A percentile compares a stretch with the other conserved stretches of the same genome.
Conservation (phyloP, 2,888 invertebrate species). For the Uloborus plumipes region DNA sequence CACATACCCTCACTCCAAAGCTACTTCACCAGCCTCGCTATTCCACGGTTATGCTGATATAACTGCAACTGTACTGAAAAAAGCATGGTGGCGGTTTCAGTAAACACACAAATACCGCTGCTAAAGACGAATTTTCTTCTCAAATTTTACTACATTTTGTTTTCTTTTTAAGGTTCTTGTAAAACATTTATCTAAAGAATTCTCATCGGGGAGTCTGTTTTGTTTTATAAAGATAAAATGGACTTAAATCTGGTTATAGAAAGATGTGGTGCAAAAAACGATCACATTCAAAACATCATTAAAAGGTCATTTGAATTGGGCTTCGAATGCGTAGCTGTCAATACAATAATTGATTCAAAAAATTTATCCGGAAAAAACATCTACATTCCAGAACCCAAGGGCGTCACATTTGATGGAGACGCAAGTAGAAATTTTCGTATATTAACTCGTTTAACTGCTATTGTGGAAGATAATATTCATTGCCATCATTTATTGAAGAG, state of each 20-base stretch:
- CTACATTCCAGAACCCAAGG: conserved; percentile 41
- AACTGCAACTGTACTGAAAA: too few relatives aligned
- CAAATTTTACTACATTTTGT: too few relatives aligned
- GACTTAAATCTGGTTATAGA: conserved; percentile 40
- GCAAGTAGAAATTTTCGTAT: conserved; percentile 21
- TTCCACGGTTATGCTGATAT: too few relatives aligned
- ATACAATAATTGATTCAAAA: conserved; percentile 39
- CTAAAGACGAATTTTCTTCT: too few relatives aligned
- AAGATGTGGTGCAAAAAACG: background rate
- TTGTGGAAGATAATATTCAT: conserved; percentile 43
- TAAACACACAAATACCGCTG: too few relatives aligned
- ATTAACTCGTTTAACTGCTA: conserved; percentile 41
- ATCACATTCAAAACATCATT: conserved; percentile 6
- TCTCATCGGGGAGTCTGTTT: too few relatives aligned
- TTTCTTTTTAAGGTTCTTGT: too few relatives aligned
- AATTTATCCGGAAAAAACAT: conserved; percentile 40
- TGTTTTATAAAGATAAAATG: conserved; percentile 7
- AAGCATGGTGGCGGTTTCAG: too few relatives aligned
- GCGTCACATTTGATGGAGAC: conserved; percentile 22
- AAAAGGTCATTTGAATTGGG: conserved; percentile 46
- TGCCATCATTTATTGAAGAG: conserved; percentile 35
- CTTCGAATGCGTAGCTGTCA: conserved; percentile 46
- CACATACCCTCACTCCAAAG: too few relatives aligned
- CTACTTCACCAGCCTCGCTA: too few relatives aligned
- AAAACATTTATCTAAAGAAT: too few relatives aligned